Evolutionary conservation across 1,140 invertebrate genomes (phyloP), one percentile per base, ranked within the genome.

Genomic region (Holotrichia oblita): DNA sequence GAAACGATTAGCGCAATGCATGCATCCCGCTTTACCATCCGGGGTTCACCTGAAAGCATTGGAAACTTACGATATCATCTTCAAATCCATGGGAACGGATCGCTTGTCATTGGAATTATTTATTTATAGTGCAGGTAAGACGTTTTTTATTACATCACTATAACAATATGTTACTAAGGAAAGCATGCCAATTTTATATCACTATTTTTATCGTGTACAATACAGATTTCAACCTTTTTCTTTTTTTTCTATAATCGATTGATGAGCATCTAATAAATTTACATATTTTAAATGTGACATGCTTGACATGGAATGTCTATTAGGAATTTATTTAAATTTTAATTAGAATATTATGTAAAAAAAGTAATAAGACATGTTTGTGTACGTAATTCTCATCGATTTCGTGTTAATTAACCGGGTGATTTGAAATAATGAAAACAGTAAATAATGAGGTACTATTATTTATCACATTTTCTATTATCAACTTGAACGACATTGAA

Each of bases 1-100:
- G 55, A 98, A 98, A 89, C 90, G 97, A 81, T 88, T 98, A 78
- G 95, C 97, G 75, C 97, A 98, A 90, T 99, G 97, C 87, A 94
- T 99, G 90, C 97, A 99, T 90, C 97, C 97, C 64, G 94, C 94
- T 41, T 88, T 99, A 77, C 97, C 97, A 55, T 93, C 94, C 79
- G 97, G 95, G 78, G 97, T 98, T 24, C 97, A 99, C 88, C 87
- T 98, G 40, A 98, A 98, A 88, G 96, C 96, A 24, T 87, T 98
- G 42, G 97, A 98, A 88, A 97, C 95, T 0, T 99, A 98, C 87
- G 95, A 97, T 83, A 93, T 97, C 79, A 96, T 98, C 84, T 98
- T 98, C 88, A 95, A 95, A 85, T 95, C 93, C 83, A 96, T 98
- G 88, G 96, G 96, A 72, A 93, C 94, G 44, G 93, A 94, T 83